phyloP scores from a whole-genome alignment of 2,113 vertebrate species.

The Myanophis thanlyinensis region DNA sequence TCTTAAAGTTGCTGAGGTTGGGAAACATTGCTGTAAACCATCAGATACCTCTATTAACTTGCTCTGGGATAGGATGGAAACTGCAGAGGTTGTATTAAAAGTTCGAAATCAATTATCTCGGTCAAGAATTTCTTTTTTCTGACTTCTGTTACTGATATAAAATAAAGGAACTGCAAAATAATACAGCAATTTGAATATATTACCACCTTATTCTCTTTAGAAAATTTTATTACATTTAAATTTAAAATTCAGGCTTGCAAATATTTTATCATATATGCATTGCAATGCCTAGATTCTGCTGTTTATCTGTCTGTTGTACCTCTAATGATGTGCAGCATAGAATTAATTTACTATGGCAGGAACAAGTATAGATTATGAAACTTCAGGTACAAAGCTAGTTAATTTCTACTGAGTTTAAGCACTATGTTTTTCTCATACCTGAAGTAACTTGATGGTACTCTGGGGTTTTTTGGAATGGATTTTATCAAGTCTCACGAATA shows the following conservation, averaged over 20 bases:
- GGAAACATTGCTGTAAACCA: background rate
- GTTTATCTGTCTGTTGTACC: conserved; percentile 4
- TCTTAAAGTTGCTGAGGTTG: background rate
- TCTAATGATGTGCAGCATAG: conserved; percentile 6
- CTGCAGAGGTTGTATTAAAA: background rate
- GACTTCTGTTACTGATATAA: background rate
- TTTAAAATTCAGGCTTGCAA: background rate
- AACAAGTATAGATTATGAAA: conserved; percentile 14
- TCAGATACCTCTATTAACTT: background rate
- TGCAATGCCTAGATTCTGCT: background rate
- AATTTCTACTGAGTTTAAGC: conserved; percentile 34
- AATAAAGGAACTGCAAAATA: background rate
- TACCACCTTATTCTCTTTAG: background rate
- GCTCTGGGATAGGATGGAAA: background rate
- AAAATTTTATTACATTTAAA: background rate
- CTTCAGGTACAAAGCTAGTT: background rate
- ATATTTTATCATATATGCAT: background rate
- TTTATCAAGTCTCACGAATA: conserved; percentile 37
- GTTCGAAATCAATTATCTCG: background rate
- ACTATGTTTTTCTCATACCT: conserved; percentile 19
- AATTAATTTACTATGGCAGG: conserved; percentile 28
- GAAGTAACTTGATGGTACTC: background rate
- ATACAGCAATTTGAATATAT: background rate
- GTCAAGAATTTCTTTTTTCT: background rate
- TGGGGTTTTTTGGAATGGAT: background rate